These are phyloP conservation scores for Standfussiana lucernea DNA, from an alignment of 2,888 invertebrate genomes.

Conservation along the genomic window DNA sequence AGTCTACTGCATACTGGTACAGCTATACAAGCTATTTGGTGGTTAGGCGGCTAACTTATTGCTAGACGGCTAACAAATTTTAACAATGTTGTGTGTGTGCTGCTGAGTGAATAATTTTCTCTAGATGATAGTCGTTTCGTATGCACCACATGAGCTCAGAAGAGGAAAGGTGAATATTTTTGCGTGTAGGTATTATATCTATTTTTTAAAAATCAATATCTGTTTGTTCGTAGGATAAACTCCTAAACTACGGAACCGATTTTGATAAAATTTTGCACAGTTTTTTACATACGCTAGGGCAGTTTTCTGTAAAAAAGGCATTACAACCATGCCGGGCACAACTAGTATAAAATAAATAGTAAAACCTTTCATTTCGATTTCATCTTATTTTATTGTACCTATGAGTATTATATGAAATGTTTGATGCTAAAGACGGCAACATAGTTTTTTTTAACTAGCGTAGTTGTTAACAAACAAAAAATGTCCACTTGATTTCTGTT, in stretches of 20 bases:
- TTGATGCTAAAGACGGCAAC: background rate
- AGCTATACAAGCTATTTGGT: slow-evolving; percentile 12
- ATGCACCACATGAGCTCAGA: background rate
- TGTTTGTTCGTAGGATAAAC: too few relatives aligned
- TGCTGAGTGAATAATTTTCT: background rate
- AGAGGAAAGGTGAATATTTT: background rate
- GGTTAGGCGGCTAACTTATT: background rate
- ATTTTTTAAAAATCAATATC: too few relatives aligned
- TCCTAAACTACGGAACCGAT: too few relatives aligned
- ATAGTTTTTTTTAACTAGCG: background rate
- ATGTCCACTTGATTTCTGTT: background rate
- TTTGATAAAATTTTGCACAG: too few relatives aligned
- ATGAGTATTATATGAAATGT: background rate
- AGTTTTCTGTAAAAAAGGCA: too few relatives aligned
- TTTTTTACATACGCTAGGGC: too few relatives aligned
- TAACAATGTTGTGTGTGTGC: background rate
- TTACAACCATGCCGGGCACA: too few relatives aligned
- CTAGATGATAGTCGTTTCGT: background rate
- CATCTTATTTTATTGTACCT: too few relatives aligned
- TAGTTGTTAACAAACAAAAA: background rate
- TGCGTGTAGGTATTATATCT: background rate
- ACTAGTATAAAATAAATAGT: too few relatives aligned
- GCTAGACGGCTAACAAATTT: background rate
- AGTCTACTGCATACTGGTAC: slow-evolving; percentile 25
- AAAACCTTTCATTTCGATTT: too few relatives aligned